These are phyloP conservation scores for Trichechus manatus DNA, from an alignment of 2,113 vertebrate genomes.

Conservation along the genomic window DNA sequence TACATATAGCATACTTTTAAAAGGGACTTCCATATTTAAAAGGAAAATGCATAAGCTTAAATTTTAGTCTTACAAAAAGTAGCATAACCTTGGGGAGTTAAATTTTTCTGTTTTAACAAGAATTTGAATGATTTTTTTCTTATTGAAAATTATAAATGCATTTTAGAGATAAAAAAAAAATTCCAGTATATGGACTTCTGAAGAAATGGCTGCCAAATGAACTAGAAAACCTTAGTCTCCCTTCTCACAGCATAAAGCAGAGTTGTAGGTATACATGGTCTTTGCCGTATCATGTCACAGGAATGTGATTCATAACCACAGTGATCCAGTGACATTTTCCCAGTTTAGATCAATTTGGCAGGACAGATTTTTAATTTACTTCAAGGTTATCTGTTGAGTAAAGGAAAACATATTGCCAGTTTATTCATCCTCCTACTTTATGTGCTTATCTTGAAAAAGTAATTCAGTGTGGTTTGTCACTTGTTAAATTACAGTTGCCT, in stretches of 20 bases:
- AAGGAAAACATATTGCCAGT: constrained; percentile 27
- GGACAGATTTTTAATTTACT: not conserved
- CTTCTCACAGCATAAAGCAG: not conserved
- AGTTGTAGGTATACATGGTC: not conserved
- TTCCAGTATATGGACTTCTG: not conserved
- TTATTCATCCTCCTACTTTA: constrained; percentile 13
- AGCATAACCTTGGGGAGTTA: not conserved
- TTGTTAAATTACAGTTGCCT: constrained; percentile 33
- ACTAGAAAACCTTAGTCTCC: not conserved
- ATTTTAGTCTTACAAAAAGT: not conserved
- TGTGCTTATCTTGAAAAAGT: constrained; percentile 21
- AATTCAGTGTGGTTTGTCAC: not conserved
- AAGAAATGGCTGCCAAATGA: not conserved
- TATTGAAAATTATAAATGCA: not conserved
- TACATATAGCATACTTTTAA: not conserved
- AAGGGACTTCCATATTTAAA: not conserved
- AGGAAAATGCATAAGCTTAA: not conserved
- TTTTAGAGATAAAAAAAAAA: constrained; percentile 29
- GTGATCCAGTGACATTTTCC: not conserved
- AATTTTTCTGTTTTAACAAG: not conserved
- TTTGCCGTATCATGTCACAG: not conserved
- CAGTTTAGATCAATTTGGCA: constrained; percentile 7
- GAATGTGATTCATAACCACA: not conserved
- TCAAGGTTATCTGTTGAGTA: constrained; percentile 44
- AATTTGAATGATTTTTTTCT: not conserved